These are phyloP conservation scores for Cheilosia pagana DNA, from an alignment of 2,888 invertebrate species.

Conservation along the genomic window DNA sequence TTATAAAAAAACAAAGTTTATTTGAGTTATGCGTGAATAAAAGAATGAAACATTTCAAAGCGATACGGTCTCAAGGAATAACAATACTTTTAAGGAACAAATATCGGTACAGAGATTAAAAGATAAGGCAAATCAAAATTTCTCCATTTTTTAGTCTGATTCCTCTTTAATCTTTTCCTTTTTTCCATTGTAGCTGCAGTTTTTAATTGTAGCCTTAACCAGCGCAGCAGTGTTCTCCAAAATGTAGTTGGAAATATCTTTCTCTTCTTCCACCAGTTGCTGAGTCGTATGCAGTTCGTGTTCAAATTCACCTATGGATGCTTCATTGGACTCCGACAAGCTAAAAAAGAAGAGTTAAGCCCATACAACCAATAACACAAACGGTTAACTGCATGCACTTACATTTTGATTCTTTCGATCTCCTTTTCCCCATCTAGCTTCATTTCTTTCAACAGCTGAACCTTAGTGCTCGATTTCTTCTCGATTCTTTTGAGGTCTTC, in stretches of 20 bases:
- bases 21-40: no score
- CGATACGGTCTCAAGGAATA: no score
- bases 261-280: slow-evolving; percentile 64
- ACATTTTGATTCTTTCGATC: slow-evolving; percentile 46
- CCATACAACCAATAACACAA: not conserved
- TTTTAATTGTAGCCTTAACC: slow-evolving; percentile 41
- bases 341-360: slow-evolving; percentile 1
- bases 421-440: slow-evolving; percentile 40
- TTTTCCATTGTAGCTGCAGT: not conserved
- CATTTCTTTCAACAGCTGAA: slow-evolving; percentile 22
- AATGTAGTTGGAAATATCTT: slow-evolving; percentile 70
- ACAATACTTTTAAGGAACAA: no score
- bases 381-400: not conserved
- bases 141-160: no score
- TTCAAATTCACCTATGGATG: slow-evolving; percentile 34
- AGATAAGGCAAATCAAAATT: no score
- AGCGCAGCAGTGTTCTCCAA: slow-evolving; percentile 58
- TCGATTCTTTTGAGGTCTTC: slow-evolving; percentile 37
- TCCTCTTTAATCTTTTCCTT: no score
- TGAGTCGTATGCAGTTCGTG: slow-evolving; percentile 59
- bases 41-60: no score
- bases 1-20: no score
- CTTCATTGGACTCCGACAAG: slow-evolving; percentile 27
- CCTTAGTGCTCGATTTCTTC: slow-evolving; percentile 22
- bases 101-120: no score